phyloP scores from a whole-genome alignment of 2,797 vertebrate species.

The Micropoecilia bifurca region DNA sequence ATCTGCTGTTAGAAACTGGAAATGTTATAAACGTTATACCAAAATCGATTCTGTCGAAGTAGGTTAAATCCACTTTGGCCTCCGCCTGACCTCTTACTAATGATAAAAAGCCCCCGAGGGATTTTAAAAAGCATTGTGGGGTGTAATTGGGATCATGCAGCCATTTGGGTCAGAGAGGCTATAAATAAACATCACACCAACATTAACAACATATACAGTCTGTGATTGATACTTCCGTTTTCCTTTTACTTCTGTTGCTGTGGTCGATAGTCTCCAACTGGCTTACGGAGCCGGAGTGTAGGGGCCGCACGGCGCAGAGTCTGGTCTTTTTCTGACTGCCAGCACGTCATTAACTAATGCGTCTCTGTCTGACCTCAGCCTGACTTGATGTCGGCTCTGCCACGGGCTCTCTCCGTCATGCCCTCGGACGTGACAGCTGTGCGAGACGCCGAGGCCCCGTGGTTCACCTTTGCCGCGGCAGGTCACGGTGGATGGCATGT shows the following conservation, averaged over 20 bases:
- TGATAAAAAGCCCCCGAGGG: conserved; percentile 27
- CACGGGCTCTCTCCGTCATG: conserved; percentile 24
- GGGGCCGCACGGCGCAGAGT: conserved; percentile 21
- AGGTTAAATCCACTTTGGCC: conserved; percentile 41
- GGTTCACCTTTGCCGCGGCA: conserved; percentile 57
- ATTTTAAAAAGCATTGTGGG: conserved; percentile 44
- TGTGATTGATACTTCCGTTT: background rate
- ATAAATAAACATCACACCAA: background rate
- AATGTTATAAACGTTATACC: conserved; percentile 12
- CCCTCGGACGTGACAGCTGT: conserved; percentile 55
- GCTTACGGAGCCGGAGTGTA: too few species aligned
- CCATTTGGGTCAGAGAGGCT: conserved; percentile 36
- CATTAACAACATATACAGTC: conserved; percentile 8
- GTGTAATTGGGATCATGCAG: conserved; percentile 25
- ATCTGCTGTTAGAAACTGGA: conserved; percentile 20
- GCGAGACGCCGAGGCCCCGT: conserved; percentile 24
- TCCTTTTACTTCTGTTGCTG: background rate
- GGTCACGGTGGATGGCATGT: conserved; percentile 44
- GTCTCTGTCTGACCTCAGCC: conserved; percentile 39
- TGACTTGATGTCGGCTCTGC: conserved; percentile 22
- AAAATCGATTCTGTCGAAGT: conserved; percentile 35
- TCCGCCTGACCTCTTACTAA: conserved; percentile 23
- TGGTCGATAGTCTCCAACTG: too few species aligned
- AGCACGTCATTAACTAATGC: conserved; percentile 35
- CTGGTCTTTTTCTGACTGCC: conserved; percentile 28